Evolutionary conservation across 1,140 invertebrate species (phyloP).

Genomic region (Cydia pomonella): DNA sequence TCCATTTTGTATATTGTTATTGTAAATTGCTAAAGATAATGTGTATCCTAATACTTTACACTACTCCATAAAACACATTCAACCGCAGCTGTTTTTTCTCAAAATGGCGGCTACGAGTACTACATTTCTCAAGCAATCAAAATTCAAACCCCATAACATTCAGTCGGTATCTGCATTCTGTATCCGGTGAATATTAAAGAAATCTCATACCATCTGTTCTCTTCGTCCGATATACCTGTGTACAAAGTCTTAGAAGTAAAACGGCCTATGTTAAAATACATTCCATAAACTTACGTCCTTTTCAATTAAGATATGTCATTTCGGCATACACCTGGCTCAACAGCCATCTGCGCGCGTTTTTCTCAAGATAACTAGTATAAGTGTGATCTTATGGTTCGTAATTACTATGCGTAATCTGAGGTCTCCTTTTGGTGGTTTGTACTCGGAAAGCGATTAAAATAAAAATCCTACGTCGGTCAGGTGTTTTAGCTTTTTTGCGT

Average conservation of each 20-base stretch:
- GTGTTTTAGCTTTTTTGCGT: constrained; percentile 42
- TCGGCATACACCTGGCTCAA: background rate
- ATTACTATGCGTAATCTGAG: background rate
- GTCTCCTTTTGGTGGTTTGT: background rate
- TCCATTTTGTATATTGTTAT: too few species aligned
- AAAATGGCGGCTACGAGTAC: background rate
- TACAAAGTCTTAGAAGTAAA: background rate
- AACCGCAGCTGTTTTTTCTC: background rate
- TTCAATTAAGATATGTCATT: background rate
- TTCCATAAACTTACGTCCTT: background rate
- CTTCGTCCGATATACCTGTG: background rate
- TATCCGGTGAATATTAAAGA: constrained; percentile 7
- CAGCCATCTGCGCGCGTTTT: background rate
- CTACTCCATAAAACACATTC: background rate
- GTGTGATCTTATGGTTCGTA: background rate
- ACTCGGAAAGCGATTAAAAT: background rate
- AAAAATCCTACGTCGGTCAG: constrained; percentile 42
- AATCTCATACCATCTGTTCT: constrained; percentile 4
- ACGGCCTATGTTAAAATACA: background rate
- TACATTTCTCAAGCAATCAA: background rate
- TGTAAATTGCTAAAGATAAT: too few species aligned
- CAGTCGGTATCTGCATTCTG: constrained; percentile 1
- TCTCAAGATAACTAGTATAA: background rate
- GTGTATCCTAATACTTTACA: background rate
- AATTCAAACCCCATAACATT: background rate